phyloP scores from a whole-genome alignment of 2,113 vertebrate species.

The Rhipidura dahli region DNA sequence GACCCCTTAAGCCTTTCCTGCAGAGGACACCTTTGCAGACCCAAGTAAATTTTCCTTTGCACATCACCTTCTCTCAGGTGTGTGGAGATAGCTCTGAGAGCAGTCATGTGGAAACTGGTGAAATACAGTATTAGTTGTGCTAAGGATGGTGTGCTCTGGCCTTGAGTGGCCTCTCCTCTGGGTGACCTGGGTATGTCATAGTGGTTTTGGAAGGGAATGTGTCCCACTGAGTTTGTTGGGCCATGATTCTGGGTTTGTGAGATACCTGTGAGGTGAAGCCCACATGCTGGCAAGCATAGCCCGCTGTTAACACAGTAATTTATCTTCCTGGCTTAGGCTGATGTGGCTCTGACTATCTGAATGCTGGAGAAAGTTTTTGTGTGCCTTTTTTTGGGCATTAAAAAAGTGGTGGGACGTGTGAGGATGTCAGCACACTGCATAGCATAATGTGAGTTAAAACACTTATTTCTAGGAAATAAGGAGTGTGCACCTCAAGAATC shows the following conservation, averaged over 20 bases:
- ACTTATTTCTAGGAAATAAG: neutral
- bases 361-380: neutral
- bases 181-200: neutral
- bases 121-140: accelerated
- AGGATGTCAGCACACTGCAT: neutral
- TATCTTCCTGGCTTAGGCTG: neutral
- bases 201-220: neutral
- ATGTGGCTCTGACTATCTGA: neutral
- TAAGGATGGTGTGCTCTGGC: neutral
- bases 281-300: accelerated
- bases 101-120: accelerated
- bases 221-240: neutral
- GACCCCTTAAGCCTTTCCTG: neutral
- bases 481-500: neutral
- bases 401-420: accelerated
- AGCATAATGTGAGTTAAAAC: neutral
- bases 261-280: neutral
- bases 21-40: accelerated
- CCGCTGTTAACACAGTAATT: neutral
- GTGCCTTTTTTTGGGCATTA: neutral
- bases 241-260: neutral
- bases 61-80: accelerated
- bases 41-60: accelerated
- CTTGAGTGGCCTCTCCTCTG: neutral
- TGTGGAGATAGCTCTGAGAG: neutral